Evolutionary conservation across 1,140 invertebrate species (phyloP).

Genomic region (Thaumatotibia leucotreta): DNA sequence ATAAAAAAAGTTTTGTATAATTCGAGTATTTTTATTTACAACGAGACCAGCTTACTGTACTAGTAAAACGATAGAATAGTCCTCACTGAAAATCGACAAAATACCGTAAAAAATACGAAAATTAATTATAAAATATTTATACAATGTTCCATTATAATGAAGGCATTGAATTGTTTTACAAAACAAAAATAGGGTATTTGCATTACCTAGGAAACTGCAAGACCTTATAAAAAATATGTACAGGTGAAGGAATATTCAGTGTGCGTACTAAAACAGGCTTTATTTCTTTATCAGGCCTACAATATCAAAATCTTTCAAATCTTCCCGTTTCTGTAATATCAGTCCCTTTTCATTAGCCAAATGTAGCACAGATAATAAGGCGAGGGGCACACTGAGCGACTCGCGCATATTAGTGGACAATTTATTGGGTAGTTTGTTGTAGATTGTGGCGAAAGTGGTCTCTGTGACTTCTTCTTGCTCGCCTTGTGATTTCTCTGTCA

Average conservation of each 20-base stretch:
- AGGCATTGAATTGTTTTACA: constrained; percentile 23
- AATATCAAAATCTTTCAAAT: constrained; percentile 63
- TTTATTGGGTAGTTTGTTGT: constrained; percentile 78
- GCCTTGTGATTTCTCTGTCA: constrained; percentile 56
- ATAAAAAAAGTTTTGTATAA: constrained; percentile 35
- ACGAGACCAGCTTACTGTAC: constrained; percentile 17
- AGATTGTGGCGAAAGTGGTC: constrained; percentile 76
- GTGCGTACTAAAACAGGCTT: constrained; percentile 11
- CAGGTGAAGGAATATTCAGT: constrained; percentile 1
- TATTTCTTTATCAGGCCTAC: constrained; percentile 52
- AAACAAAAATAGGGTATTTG: constrained; percentile 19
- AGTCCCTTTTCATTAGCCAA: constrained; percentile 86
- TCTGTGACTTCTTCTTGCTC: constrained; percentile 52
- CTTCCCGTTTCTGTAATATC: constrained; percentile 54
- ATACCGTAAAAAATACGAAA: constrained; percentile 18
- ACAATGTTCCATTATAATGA: constrained; percentile 20
- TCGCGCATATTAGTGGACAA: constrained; percentile 80
- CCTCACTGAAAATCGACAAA: constrained; percentile 22
- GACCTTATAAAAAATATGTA: constrained; percentile 15
- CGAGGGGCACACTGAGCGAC: constrained; percentile 84
- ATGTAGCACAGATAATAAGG: constrained; percentile 87
- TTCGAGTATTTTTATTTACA: not conserved
- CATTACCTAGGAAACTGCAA: not conserved
- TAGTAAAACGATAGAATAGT: constrained; percentile 29
- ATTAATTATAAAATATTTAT: constrained; percentile 27